Conservation (phyloP, 2,113 vertebrate genomes). For the Otis tarda region DNA sequence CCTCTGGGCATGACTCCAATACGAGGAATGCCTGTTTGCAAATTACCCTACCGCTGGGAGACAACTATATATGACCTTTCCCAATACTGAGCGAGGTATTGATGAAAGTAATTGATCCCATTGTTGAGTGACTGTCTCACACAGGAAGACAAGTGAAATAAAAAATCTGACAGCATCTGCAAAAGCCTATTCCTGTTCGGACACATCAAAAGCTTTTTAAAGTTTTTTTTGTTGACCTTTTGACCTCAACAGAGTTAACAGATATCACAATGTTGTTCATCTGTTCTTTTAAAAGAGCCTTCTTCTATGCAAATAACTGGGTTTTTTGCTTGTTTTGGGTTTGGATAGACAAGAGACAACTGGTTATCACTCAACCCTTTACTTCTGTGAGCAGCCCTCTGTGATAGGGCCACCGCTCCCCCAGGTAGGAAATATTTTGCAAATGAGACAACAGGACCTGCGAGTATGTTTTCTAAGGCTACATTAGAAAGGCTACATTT, state of each 20-base stretch:
- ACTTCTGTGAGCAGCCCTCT: not conserved
- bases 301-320: not conserved
- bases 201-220: not conserved
- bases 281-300: not conserved
- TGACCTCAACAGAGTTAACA: not conserved
- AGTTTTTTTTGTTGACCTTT: not conserved
- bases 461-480: not conserved
- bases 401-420: not conserved
- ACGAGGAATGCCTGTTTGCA: not conserved
- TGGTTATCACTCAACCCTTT: not conserved
- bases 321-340: not conserved
- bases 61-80: conserved; percentile 32
- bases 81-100: not conserved
- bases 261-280: not conserved
- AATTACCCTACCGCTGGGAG: not conserved
- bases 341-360: not conserved
- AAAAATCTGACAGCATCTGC: not conserved
- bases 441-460: not conserved
- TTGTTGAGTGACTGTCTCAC: conserved; percentile 49
- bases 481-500: too few species aligned
- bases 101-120: conserved; percentile 42
- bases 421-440: not conserved
- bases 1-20: not conserved
- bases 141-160: conserved; percentile 18
- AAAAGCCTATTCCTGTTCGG: not conserved